phyloP scores from a whole-genome alignment of 1,140 invertebrate species.

The Antheraea pernyi region DNA sequence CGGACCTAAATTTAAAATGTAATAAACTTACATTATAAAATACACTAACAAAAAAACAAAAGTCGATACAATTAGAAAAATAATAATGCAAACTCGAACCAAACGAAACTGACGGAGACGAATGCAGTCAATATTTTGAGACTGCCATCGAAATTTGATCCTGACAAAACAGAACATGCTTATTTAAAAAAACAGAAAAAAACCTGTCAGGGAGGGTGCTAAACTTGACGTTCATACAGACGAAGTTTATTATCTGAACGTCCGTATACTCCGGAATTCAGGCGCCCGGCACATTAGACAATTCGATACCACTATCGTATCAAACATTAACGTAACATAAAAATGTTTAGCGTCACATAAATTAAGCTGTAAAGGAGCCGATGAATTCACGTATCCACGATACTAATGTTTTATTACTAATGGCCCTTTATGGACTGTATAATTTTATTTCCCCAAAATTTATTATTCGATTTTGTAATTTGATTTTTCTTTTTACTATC shows the following conservation, averaged over 20 bases:
- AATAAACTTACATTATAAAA: too few species aligned
- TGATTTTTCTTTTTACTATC: constrained; percentile 41
- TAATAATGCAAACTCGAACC: too few species aligned
- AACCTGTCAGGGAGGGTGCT: constrained; percentile 43
- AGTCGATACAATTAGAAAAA: neutral
- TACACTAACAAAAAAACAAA: too few species aligned
- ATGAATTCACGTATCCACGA: constrained; percentile 59
- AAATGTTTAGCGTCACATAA: constrained; percentile 75
- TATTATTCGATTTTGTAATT: constrained; percentile 42
- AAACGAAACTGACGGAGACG: constrained; percentile 14
- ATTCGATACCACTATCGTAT: constrained; percentile 67
- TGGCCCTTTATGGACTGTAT: constrained; percentile 2
- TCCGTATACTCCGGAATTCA: constrained; percentile 54
- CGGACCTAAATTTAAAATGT: too few species aligned
- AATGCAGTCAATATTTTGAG: constrained; percentile 50
- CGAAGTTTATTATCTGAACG: constrained; percentile 52
- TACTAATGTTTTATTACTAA: constrained; percentile 16
- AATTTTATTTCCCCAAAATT: constrained; percentile 1
- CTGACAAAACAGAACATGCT: constrained; percentile 54
- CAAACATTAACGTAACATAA: constrained; percentile 70
- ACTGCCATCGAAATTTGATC: constrained; percentile 30
- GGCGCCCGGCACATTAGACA: constrained; percentile 72
- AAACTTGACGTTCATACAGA: constrained; percentile 67
- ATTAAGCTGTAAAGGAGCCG: constrained; percentile 69
- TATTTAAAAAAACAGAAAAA: constrained; percentile 58